phyloP scores from a whole-genome alignment of 2,888 invertebrate species.

The Drosophila multiciliata region DNA sequence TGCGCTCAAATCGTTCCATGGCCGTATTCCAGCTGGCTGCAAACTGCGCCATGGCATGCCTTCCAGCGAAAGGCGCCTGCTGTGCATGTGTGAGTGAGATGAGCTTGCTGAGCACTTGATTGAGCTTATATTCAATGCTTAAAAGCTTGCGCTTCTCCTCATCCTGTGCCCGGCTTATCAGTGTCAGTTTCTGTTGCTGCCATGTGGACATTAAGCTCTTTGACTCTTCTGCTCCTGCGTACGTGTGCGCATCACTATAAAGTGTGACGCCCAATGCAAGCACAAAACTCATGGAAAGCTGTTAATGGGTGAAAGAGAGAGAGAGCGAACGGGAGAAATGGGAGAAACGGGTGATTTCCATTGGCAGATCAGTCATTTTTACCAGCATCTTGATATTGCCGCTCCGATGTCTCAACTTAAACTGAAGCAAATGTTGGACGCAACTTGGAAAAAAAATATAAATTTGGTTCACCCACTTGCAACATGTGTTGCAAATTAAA shows the following conservation, averaged over 20 bases:
- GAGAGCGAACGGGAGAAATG: neutral
- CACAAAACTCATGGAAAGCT: slow-evolving; percentile 56
- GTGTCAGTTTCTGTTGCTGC: slow-evolving; percentile 84
- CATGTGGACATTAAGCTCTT: slow-evolving; percentile 56
- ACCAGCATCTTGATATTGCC: slow-evolving; percentile 40
- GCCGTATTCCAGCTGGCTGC: neutral
- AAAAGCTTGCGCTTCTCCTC: slow-evolving; percentile 79
- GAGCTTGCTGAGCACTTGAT: slow-evolving; percentile 84
- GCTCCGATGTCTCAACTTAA: neutral
- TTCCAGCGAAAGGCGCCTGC: neutral
- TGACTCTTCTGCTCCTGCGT: neutral
- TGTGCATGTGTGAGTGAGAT: slow-evolving; percentile 80
- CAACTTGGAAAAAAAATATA: neutral
- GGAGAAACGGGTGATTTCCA: neutral
- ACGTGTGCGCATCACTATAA: slow-evolving; percentile 19
- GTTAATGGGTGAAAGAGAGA: neutral
- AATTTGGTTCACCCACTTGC: neutral
- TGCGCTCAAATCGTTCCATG: slow-evolving; percentile 11
- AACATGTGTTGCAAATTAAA: slow-evolving; percentile 46
- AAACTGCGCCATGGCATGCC: slow-evolving; percentile 6
- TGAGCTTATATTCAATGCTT: slow-evolving; percentile 84
- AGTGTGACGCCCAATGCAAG: slow-evolving; percentile 42
- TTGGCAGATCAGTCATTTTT: slow-evolving; percentile 5
- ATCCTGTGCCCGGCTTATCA: slow-evolving; percentile 84
- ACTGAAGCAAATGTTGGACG: slow-evolving; percentile 32